Evolutionary conservation across 2,888 invertebrate species (phyloP).

Genomic region (Eristalinus aeneus): DNA sequence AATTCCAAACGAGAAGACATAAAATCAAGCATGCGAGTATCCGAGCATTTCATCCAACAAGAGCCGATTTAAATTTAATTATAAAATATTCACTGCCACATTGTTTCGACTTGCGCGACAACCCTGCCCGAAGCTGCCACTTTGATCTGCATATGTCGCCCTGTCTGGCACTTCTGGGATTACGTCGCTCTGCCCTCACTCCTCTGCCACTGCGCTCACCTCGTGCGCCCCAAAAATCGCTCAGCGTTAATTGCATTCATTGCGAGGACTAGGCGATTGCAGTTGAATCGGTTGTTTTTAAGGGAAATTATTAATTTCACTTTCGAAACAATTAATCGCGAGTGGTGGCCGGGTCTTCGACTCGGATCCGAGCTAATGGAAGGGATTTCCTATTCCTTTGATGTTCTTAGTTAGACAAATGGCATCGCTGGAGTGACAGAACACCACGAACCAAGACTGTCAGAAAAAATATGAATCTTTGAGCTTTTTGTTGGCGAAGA

Average conservation of each 20-base stretch:
- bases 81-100: conserved; percentile 63
- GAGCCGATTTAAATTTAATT: conserved; percentile 68
- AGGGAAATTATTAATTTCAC: conserved; percentile 54
- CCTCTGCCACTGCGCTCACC: not conserved
- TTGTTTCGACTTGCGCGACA: conserved; percentile 39
- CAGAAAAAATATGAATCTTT: conserved; percentile 68
- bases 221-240: conserved; percentile 22
- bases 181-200: not conserved
- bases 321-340: conserved; percentile 53
- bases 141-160: conserved; percentile 47
- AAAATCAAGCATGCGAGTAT: conserved; percentile 34
- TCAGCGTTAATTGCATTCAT: conserved; percentile 57
- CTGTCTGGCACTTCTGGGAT: conserved; percentile 27
- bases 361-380: conserved; percentile 28
- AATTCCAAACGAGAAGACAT: conserved; percentile 63
- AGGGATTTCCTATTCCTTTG: conserved; percentile 40
- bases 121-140: conserved; percentile 5
- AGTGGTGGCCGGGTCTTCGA: conserved; percentile 10
- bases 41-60: conserved; percentile 51
- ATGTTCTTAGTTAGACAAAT: conserved; percentile 5
- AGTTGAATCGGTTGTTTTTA: conserved; percentile 18
- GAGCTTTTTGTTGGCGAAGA: not conserved
- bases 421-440: conserved; percentile 15
- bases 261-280: conserved; percentile 22
- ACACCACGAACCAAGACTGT: not conserved